Conservation (phyloP, 2,888 invertebrate species). For the Nymphalis polychloros region DNA sequence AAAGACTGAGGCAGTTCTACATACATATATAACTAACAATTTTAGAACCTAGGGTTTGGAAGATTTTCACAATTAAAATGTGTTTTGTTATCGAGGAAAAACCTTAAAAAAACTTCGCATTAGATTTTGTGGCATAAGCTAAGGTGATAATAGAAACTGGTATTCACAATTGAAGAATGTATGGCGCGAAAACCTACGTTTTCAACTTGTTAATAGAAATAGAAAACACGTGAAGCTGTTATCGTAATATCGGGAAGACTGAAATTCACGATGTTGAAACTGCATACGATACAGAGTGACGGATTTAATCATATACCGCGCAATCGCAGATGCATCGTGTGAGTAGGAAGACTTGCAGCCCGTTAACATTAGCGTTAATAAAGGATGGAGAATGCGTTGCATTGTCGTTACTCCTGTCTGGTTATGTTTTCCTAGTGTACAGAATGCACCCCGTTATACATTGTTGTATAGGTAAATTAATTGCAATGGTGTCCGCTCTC, state of each 20-base stretch:
- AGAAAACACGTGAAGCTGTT: constrained; percentile 6
- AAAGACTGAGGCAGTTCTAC: no score
- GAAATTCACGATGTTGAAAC: constrained; percentile 1
- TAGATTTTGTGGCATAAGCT: no score
- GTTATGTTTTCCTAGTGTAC: constrained; percentile 34
- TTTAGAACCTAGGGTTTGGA: no score
- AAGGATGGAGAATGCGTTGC: constrained; percentile 24
- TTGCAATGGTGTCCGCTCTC: background rate
- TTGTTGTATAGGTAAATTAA: constrained; percentile 17
- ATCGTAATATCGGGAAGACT: constrained; percentile 5
- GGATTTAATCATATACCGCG: constrained; percentile 22
- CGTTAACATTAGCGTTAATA: constrained; percentile 17
- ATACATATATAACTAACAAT: no score
- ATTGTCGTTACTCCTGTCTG: constrained; percentile 14
- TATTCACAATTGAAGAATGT: no score
- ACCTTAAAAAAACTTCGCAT: no score
- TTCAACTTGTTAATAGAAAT: background rate
- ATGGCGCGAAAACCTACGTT: no score
- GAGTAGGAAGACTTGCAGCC: constrained; percentile 29
- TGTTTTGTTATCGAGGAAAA: no score
- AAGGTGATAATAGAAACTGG: no score
- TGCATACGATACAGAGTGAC: constrained; percentile 18
- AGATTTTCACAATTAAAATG: no score
- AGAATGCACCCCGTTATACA: constrained; percentile 22
- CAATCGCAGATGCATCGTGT: constrained; percentile 30